Evolutionary conservation across 2,888 invertebrate genomes (phyloP).

Genomic region (Operophtera brumata): DNA sequence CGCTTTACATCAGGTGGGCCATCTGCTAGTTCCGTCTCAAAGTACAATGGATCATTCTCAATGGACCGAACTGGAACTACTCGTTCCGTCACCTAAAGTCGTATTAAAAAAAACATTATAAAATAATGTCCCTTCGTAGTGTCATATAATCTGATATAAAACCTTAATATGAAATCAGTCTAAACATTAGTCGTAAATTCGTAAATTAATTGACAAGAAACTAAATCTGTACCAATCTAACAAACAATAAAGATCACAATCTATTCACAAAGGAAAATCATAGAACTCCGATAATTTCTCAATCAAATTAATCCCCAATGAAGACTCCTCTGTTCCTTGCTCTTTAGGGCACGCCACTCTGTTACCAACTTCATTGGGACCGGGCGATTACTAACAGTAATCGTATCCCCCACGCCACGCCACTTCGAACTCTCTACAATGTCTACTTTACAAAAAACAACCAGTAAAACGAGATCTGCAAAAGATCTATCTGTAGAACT

Average conservation of each 20-base stretch:
- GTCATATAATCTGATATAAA: no score
- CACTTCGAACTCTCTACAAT: conserved; percentile 49
- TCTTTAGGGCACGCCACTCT: conserved; percentile 51
- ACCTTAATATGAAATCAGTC: no score
- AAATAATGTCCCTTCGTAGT: no score
- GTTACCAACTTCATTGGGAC: conserved; percentile 74
- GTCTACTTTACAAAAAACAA: conserved; percentile 43
- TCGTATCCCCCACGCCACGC: conserved; percentile 66
- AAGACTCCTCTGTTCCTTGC: conserved; percentile 39
- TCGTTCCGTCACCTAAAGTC: no score
- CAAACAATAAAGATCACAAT: background rate
- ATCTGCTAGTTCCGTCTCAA: no score
- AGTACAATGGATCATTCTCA: no score
- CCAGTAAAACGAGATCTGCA: conserved; percentile 46
- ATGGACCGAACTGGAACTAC: no score
- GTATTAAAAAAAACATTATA: no score
- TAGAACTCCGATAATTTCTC: conserved; percentile 2
- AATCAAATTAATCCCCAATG: conserved; percentile 22
- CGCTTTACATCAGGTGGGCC: no score
- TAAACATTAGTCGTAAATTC: no score
- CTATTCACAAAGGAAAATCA: background rate
- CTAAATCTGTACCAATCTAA: no score
- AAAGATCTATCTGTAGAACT: conserved; percentile 27
- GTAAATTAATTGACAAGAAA: no score
- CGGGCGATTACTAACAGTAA: conserved; percentile 74